Conservation (phyloP, 2,113 vertebrate genomes). For the Notiomystis cincta region DNA sequence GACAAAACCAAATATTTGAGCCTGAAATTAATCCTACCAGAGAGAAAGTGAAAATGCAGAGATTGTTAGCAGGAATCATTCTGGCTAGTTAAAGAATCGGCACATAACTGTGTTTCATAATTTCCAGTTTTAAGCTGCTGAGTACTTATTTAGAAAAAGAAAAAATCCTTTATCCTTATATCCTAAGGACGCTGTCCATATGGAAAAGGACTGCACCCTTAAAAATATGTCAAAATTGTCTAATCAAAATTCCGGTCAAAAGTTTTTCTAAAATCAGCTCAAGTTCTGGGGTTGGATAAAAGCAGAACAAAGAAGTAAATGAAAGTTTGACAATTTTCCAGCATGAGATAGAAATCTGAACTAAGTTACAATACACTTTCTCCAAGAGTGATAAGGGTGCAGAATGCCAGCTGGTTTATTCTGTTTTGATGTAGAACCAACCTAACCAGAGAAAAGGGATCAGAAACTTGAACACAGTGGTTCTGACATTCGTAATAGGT, state of each 20-base stretch:
- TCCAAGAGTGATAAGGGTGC: neutral
- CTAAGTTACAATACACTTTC: neutral
- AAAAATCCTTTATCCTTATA: neutral
- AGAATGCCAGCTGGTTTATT: neutral
- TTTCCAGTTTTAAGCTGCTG: neutral
- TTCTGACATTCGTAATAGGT: neutral
- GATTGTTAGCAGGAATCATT: neutral
- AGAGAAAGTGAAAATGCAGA: neutral
- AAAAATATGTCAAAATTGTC: neutral
- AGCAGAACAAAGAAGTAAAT: neutral
- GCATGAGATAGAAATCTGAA: neutral
- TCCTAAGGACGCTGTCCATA: neutral
- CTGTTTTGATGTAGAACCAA: neutral
- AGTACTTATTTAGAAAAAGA: neutral
- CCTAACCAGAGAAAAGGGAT: neutral
- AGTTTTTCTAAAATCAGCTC: neutral
- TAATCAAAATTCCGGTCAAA: neutral
- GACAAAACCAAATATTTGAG: slow-evolving; percentile 16
- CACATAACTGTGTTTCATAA: neutral
- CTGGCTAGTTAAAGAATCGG: neutral
- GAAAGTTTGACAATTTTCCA: neutral
- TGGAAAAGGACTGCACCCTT: neutral
- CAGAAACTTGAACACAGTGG: neutral
- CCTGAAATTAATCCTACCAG: neutral
- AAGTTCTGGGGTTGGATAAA: neutral